Evolutionary conservation across 2,888 invertebrate genomes (phyloP).

Genomic region (Disparrhopalites patrizii): DNA sequence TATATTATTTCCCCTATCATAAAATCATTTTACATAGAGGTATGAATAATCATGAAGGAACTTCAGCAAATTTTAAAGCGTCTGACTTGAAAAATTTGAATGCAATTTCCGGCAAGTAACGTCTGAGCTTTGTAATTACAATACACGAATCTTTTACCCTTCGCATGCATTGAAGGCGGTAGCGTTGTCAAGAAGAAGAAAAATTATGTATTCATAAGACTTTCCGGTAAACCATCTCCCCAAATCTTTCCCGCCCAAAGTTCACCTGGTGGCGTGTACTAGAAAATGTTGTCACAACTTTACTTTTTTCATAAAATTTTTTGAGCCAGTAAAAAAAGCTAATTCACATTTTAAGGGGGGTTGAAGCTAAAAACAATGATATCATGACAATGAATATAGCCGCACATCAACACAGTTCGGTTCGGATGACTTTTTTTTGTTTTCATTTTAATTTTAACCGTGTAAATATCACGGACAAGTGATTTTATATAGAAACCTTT

Average conservation of each 20-base stretch:
- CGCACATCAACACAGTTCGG: too few species aligned
- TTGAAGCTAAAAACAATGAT: background rate
- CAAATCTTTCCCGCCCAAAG: too few species aligned
- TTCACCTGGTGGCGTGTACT: too few species aligned
- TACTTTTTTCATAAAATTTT: background rate
- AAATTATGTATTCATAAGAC: background rate
- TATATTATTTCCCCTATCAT: too few species aligned
- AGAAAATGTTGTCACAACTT: too few species aligned
- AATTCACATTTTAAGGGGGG: background rate
- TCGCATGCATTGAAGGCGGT: background rate
- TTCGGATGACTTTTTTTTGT: too few species aligned
- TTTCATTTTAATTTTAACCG: too few species aligned
- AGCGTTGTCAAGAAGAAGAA: background rate
- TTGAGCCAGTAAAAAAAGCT: background rate
- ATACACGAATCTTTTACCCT: background rate
- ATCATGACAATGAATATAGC: background rate
- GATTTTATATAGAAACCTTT: background rate
- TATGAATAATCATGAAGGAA: too few species aligned
- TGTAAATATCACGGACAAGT: background rate
- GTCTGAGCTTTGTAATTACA: background rate
- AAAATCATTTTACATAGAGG: too few species aligned
- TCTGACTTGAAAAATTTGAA: background rate
- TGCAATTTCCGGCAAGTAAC: constrained; percentile 1
- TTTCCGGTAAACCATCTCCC: too few species aligned
- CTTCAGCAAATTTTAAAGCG: background rate